Base-by-base conservation (phyloP, 2,888 invertebrate species). In the Panzeria rudis region DNA sequence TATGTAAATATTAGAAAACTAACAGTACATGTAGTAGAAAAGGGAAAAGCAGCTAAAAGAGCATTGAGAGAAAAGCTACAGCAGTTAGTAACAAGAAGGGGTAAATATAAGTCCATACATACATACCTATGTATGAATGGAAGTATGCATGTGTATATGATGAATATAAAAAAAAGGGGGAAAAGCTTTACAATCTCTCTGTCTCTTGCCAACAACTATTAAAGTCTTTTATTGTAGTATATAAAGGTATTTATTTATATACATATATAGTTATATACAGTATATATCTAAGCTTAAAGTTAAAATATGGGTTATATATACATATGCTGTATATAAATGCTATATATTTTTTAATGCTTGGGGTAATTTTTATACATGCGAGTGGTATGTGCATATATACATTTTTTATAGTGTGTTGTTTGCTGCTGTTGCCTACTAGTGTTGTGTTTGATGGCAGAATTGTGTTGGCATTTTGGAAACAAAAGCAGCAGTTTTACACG, bases 401-500 rank as follows among this genome's bases (percentile, higher is more conserved):
- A 88, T 87, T 29, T 29, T 29, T 89, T 89, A 72, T 86, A 83
- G 78, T 75, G 13, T 66, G 44, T 11, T 78, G 56, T 66, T 78
- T 81, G 47, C 73, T 54, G 78, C 75, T 75, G 73, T 56, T 66
- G 81, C 38, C 38, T 66, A 56, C 59, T 77, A 56, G 64, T 50
- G 56, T n/a, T 71, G 69, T 62, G 17, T 50, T 38, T 52, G 61
- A 32, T 41, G 52, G 69, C 61, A 69, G 69, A 78, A 52, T 79
- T 80, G 84, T 83, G 69, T 68, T 81, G 79, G 84, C 86, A 86
- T 82, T 86, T 83, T 82, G 83, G 84, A 81, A 86, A 84, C 68
- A 75, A 86, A 86, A 86, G 77, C 87, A 83, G 84, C 84, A 85
- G 86, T 88, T 89, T 89, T 89, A 89, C 89, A 89, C 88, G 88